Evolutionary conservation across 2,888 invertebrate species (phyloP), one percentile per base, ranked within the genome.

Genomic region (Nephrotoma appendiculata): DNA sequence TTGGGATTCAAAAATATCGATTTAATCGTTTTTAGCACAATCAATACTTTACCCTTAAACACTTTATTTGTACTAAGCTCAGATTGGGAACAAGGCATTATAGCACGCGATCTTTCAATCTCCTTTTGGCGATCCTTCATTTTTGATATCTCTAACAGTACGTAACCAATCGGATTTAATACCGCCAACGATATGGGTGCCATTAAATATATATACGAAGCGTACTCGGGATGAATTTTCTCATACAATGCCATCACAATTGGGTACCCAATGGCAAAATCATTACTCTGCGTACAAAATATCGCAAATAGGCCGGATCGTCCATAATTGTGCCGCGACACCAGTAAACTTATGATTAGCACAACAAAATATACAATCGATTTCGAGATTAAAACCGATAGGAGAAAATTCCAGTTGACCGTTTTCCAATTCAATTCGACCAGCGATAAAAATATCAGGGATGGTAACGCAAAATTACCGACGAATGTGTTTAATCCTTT

Each of bases 261-360:
- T 6, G 99, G 98, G 92, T 96, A 98, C 88, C 98, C 98, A 89
- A 99, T 94, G 31, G 99, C 98, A 92, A 99, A 98, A 92, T 99
- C 99, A 93, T 99, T 99, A 90, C 98, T 98, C 91, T 98, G 98
- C 0, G 98, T 98, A 89, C 97, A 96, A 91, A 98, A 98, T 89
- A 99, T 98, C 19, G 97, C 97, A 93, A 97, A 96, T 87, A 99
- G 93, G 12, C 98, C 98, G 84, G 98, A 97, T 89, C 96, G 94
- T 4, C 97, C 97, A 88, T 96, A 94, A 91, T 97, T 95, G 6
- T 97, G 97, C 90, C 96, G 94, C n/a, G 95, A 94, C 83, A 97
- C 94, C 83, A 98, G 91, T 87, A 98, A 90, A 3, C 96, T 96
- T 43, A 98, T 93, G 83, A 95, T 90, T 86, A 96, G 93, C 15